phyloP scores from a whole-genome alignment of 2,113 vertebrate species.

The Pelecanoides urinatrix region DNA sequence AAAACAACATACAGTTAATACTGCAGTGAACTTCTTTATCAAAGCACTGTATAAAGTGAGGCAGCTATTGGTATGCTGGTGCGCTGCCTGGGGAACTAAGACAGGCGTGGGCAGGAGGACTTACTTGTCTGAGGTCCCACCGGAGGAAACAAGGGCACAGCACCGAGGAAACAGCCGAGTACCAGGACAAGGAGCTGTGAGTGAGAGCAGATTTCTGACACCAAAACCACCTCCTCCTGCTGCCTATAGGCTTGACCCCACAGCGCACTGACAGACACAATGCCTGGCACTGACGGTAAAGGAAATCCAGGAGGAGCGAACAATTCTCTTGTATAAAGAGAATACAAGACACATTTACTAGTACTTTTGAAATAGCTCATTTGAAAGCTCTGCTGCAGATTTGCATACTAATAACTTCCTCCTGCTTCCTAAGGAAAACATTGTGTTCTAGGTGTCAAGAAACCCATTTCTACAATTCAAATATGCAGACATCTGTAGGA shows the following conservation, averaged over 20 bases:
- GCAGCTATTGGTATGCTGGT: neutral
- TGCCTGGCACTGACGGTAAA: neutral
- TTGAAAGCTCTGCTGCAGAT: neutral
- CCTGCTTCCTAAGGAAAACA: neutral
- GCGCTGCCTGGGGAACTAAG: neutral
- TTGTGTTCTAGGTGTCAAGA: constrained; percentile 14
- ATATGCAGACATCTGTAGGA: neutral
- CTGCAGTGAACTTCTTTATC: neutral
- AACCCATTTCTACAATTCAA: constrained; percentile 11
- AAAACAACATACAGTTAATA: neutral
- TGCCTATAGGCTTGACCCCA: neutral
- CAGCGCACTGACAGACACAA: neutral
- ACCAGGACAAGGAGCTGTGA: neutral
- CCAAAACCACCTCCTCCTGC: neutral
- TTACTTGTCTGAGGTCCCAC: neutral
- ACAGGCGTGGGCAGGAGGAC: neutral
- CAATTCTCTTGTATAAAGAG: neutral
- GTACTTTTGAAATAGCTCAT: neutral
- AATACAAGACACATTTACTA: neutral
- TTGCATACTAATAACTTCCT: neutral
- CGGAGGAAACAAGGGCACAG: neutral
- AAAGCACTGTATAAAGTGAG: neutral
- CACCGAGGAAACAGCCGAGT: accelerated
- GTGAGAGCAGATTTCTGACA: neutral
- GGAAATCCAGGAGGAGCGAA: neutral